These are phyloP conservation scores for Stegostoma tigrinum DNA, from an alignment of 2,113 vertebrate genomes.

Conservation along the genomic window DNA sequence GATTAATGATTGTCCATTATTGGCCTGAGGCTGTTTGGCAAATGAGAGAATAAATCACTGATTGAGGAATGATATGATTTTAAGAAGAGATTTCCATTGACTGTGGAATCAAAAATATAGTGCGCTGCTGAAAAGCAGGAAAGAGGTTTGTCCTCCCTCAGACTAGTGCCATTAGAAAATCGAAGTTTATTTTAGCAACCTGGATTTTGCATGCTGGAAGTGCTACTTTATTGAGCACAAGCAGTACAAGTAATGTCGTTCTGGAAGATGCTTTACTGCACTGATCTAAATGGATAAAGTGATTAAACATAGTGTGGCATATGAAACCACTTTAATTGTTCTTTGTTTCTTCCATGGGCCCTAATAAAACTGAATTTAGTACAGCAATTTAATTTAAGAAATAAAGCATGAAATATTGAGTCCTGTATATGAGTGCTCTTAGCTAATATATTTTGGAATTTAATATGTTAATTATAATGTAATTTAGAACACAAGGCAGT, in stretches of 20 bases:
- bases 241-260: not conserved
- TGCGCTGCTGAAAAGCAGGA: not conserved
- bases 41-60: not conserved
- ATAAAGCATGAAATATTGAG: slow-evolving; percentile 27
- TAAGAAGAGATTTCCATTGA: not conserved
- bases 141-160: not conserved
- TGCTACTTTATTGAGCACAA: not conserved
- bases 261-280: not conserved
- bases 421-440: not conserved
- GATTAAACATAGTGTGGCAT: not conserved
- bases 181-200: not conserved
- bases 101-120: not conserved
- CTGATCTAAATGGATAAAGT: slow-evolving; percentile 10
- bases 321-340: slow-evolving; percentile 13
- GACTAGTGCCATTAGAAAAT: not conserved
- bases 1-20: not conserved
- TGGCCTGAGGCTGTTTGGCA: not conserved
- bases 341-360: not conserved
- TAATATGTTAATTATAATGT: slow-evolving; percentile 1
- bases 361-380: slow-evolving; percentile 15
- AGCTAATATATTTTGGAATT: slow-evolving; percentile 26
- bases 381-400: slow-evolving; percentile 22
- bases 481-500: not conserved
- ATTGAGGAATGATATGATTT: not conserved
- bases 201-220: not conserved